A percentile compares a stretch with the other conserved stretches of the same genome.
Evolutionary conservation across 92 coral and sea anemone species (phyloP).

Genomic region (Parazoanthus darwini): DNA sequence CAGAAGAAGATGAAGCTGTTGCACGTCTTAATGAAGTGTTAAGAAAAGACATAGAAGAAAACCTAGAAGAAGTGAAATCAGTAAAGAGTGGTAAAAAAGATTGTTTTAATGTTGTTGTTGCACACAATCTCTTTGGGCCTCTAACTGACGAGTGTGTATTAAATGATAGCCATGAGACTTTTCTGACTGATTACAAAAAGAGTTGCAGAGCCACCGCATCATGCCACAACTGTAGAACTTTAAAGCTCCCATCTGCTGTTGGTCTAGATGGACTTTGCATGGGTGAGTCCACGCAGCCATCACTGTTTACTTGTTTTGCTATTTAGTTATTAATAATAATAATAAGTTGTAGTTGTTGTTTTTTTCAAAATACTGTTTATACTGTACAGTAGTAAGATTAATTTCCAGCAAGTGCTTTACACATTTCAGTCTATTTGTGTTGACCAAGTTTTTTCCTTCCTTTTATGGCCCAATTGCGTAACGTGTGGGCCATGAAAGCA

Average conservation of each 20-base stretch:
- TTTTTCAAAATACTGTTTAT: no score
- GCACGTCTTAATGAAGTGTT: not conserved
- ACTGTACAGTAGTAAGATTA: no score
- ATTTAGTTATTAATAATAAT: no score
- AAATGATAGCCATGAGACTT: not conserved
- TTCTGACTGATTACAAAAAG: not conserved
- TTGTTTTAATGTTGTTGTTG: not conserved
- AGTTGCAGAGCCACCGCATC: not conserved
- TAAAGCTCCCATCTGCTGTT: not conserved
- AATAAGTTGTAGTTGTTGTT: no score
- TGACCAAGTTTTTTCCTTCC: no score
- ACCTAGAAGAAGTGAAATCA: not conserved
- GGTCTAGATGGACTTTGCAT: not conserved
- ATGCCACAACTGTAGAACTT: not conserved
- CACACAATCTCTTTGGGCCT: not conserved
- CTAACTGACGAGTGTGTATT: not conserved
- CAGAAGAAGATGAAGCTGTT: not conserved
- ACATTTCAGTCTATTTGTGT: no score
- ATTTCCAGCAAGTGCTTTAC: no score
- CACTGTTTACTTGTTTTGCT: no score
- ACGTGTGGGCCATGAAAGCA: no score
- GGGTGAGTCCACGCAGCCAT: not conserved
- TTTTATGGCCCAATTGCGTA: no score
- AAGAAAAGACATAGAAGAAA: not conserved
- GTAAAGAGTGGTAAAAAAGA: not conserved